Evolutionary conservation across 2,113 vertebrate genomes (phyloP), one percentile per base, ranked within the genome.

Genomic region (Sebastes fasciatus): DNA sequence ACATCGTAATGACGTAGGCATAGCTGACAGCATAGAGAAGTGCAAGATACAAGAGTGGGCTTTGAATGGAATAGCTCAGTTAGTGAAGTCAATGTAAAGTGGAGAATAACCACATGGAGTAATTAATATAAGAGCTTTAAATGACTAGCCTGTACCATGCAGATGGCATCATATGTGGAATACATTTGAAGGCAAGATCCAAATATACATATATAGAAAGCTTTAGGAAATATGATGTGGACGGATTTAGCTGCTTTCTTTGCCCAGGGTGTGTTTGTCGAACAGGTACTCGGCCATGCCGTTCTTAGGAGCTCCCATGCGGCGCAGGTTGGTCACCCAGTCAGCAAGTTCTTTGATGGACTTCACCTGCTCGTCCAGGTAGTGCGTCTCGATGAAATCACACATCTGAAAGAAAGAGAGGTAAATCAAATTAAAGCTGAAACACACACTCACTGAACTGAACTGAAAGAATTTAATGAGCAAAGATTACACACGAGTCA

Each of bases 271-370:
- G 79, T 99, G 98, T 95, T 99, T 99, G 94, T 99, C 98, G 61
- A 99, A 99, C 90, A 99, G 95, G 91, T 99, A 99, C 85, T 99
- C 98, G 0, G 98, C 98, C 97, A 99, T 94, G 94, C 97, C 97
- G 0, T 96, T 95, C 48, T 96, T 94, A 0, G 97, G 97, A n/a
- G 97, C 97, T 40, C 97, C 98, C 97, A 99, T 97, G 92, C 95
- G 96, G 62, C 96, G 95, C 93, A 99, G 90, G 94, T 99, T 99
- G 95, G 97, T 96, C 76, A 99, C 96, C 0, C 97, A 95, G 93
- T 99, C 98, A 23, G 93, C 96, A 89, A 99, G 91, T 81, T 99
- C 95, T 86, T 99, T 99, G 92, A 99, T 99, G 87, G 98, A 92
- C 75, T 99, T 98, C 74, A 99, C 97, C 92, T 99, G 98, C 86